Base-by-base conservation (phyloP, 1,140 invertebrate genomes). In the silkworm (Bombyx mori) region DNA sequence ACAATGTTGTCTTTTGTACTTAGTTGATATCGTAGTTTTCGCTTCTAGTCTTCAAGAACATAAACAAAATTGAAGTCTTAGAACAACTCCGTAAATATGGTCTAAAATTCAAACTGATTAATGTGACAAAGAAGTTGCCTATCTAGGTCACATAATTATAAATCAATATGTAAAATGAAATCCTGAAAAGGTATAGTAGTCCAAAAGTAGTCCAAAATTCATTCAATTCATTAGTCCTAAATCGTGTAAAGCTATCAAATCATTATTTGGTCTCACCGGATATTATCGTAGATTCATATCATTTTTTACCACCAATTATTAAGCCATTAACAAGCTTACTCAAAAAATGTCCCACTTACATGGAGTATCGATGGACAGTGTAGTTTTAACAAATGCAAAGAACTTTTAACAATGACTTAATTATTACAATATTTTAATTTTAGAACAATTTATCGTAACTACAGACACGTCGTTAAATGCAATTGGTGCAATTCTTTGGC, bases 111-210 rank as follows among this genome's bases (percentile, higher is more conserved):
- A 50, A 50, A 9, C 18, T 50, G 8, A 9, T 22, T 9, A 12
- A 18, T 12, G 49, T 9, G 12, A 18, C 12, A 18, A 18, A 18
- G 49, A 50, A 50, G 49, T 50, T 1, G 49, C 49, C 18, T 50
- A 50, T 50, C 18, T 50, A 9, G 49, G 49, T 50, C 1, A 50
- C 18, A 50, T 50, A 50, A 50, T 50, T n/a, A 9, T 12, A 8
- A 50, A 18, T 22, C 8, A 50, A 50, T 7, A 22, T 7, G 49
- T 50, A n/a, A 50, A 50, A 22, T 12, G 8, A 9, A 50, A 7
- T 22, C 49, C 49, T n/a, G 7, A 9, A 10, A 50, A 50, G 18
- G 9, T 50, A 18, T 18, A 0, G 12, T 18, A 18, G 12, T 18
- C 12, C 12, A 8, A 22, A 10, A 50, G 49, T 12, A 9, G 49